These are phyloP conservation scores for Rhabdomys pumilio DNA, from an alignment of 2,797 vertebrate genomes.

Conservation along the genomic window DNA sequence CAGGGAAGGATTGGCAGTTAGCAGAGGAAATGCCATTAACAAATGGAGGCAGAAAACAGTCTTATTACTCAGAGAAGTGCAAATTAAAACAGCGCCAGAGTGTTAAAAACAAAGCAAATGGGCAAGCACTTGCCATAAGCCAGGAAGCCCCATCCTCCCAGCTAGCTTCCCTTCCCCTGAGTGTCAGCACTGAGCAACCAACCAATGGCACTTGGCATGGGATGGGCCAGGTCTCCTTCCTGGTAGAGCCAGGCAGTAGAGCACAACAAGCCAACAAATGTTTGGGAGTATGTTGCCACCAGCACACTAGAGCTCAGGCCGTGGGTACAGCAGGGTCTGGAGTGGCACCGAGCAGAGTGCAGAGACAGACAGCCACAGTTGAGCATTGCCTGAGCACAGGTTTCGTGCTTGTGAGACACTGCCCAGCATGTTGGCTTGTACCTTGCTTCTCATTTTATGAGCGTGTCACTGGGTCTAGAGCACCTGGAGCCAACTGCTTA, in stretches of 20 bases:
- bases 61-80: neutral
- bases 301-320: neutral
- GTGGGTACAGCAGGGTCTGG: neutral
- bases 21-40: neutral
- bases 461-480: neutral
- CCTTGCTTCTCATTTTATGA: neutral
- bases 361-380: neutral
- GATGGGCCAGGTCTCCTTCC: no score
- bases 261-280: neutral
- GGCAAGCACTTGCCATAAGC: neutral
- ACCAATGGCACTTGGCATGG: neutral
- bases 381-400: neutral
- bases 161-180: neutral
- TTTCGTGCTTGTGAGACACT: neutral
- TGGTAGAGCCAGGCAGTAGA: neutral
- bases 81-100: neutral
- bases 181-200: neutral
- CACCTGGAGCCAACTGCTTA: neutral
- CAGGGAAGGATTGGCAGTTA: neutral
- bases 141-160: neutral
- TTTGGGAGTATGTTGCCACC: neutral
- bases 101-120: neutral
- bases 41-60: neutral
- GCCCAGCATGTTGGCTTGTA: neutral
- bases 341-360: neutral